These are phyloP conservation scores for Heteromurus nitidus DNA, from an alignment of 2,888 invertebrate genomes.

Conservation along the genomic window DNA sequence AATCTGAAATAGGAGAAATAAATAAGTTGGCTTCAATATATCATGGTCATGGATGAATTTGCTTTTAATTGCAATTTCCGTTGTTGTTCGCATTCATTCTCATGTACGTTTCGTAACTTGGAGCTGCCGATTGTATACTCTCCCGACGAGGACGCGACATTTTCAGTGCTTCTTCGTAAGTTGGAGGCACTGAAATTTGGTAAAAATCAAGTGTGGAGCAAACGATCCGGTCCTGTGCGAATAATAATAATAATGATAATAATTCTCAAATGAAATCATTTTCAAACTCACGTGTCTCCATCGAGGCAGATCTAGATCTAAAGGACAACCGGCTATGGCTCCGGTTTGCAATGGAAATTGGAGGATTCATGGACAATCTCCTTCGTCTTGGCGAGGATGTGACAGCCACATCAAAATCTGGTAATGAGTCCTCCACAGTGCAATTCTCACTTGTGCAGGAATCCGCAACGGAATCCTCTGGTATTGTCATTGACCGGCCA, in stretches of 20 bases:
- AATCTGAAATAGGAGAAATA: too few relatives aligned
- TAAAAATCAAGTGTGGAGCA: not conserved
- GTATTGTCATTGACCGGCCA: slow-evolving; percentile 54
- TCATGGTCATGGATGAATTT: too few relatives aligned
- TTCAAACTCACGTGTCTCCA: slow-evolving; percentile 58
- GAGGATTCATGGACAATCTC: slow-evolving; percentile 45
- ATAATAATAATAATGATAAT: not conserved
- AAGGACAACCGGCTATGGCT: slow-evolving; percentile 59
- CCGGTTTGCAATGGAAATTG: slow-evolving; percentile 18
- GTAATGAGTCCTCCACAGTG: not conserved
- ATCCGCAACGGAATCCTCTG: slow-evolving; percentile 25
- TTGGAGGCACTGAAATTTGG: slow-evolving; percentile 64
- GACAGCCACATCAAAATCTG: slow-evolving; percentile 20
- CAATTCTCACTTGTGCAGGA: not conserved
- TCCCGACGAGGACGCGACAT: slow-evolving; percentile 47
- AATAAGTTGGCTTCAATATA: too few relatives aligned
- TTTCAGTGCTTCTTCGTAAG: slow-evolving; percentile 64
- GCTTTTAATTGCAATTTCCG: too few relatives aligned
- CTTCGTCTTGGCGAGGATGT: slow-evolving; percentile 38
- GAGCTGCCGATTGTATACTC: slow-evolving; percentile 52
- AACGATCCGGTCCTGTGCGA: not conserved
- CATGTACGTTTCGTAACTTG: slow-evolving; percentile 56
- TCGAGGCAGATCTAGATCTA: slow-evolving; percentile 60
- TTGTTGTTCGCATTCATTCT: slow-evolving; percentile 11
- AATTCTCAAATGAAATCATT: not conserved